A percentile compares a stretch with the other conserved stretches of the same genome.
Conservation (phyloP, 1,140 invertebrate species). For the Cotesia chilonis region DNA sequence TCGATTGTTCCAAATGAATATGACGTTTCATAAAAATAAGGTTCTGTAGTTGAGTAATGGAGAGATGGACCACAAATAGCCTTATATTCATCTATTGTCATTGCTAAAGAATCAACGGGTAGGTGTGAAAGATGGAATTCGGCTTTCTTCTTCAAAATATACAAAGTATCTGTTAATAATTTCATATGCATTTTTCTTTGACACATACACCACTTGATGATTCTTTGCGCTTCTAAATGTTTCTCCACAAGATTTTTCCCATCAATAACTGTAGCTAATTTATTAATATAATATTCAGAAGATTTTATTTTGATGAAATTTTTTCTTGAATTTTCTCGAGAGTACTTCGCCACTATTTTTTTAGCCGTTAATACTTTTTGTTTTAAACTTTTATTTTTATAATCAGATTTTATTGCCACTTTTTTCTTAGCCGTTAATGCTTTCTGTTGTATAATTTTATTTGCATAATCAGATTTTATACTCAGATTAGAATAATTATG, state of each 20-base stretch:
- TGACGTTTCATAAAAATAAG: neutral
- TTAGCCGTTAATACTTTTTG: neutral
- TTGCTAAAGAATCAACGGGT: too few species aligned
- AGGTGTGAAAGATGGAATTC: constrained; percentile 4
- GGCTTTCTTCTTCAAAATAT: constrained; percentile 2
- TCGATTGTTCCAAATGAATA: neutral
- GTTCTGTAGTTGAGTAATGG: constrained; percentile 14
- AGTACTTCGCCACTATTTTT: neutral
- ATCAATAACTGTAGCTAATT: neutral
- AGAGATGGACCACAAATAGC: constrained; percentile 24
- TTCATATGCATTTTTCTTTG: constrained; percentile 1
- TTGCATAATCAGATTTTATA: too few species aligned
- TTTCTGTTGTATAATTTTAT: too few species aligned
- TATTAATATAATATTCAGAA: constrained; percentile 10
- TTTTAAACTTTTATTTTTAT: too few species aligned
- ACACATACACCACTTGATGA: neutral
- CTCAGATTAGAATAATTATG: too few species aligned
- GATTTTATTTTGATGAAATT: neutral
- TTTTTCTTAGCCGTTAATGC: too few species aligned
- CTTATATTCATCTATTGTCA: neutral
- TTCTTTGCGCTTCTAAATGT: neutral
- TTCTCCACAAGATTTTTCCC: neutral
- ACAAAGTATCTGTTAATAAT: neutral
- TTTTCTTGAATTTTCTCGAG: neutral
- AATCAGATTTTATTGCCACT: too few species aligned